Evolutionary conservation across 1,140 invertebrate species (phyloP).

Genomic region (Neelides sp.): DNA sequence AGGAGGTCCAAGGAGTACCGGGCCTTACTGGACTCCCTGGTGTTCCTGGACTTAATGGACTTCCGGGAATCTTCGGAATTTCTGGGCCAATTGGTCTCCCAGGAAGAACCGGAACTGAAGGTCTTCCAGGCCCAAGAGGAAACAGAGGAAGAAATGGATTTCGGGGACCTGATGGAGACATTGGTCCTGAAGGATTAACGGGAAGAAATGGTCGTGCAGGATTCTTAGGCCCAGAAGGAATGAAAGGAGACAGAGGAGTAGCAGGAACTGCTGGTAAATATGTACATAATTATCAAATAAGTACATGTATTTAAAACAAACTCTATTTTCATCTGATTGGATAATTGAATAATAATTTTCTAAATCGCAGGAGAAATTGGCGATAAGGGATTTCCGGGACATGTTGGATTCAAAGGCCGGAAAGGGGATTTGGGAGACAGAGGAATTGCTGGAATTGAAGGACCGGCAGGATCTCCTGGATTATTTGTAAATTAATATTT

Average conservation of each 20-base stretch:
- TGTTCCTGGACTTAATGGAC: constrained; percentile 36
- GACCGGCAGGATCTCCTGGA: constrained; percentile 1
- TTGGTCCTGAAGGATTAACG: background rate
- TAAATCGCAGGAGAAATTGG: no score
- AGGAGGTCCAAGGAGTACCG: constrained; percentile 33
- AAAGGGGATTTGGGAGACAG: constrained; percentile 20
- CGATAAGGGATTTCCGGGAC: no score
- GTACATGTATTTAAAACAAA: no score
- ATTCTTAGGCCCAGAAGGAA: constrained; percentile 12
- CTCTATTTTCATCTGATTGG: no score
- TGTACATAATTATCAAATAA: no score
- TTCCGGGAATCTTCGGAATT: constrained; percentile 29
- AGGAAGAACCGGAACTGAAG: constrained; percentile 9
- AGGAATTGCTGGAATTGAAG: constrained; percentile 10
- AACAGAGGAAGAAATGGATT: constrained; percentile 9
- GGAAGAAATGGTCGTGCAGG: constrained; percentile 20
- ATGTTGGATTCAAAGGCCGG: constrained; percentile 5
- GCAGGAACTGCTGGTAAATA: no score
- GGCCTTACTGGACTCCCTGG: constrained; percentile 39
- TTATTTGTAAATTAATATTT: constrained; percentile 17
- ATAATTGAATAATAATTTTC: no score
- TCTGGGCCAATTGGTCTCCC: constrained; percentile 17
- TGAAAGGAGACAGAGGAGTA: constrained; percentile 13
- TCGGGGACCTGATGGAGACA: constrained; percentile 12
- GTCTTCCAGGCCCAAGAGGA: constrained; percentile 11